Conservation (phyloP, 64 coral and sea anemone genomes). For the Catalaphyllia jardinei region DNA sequence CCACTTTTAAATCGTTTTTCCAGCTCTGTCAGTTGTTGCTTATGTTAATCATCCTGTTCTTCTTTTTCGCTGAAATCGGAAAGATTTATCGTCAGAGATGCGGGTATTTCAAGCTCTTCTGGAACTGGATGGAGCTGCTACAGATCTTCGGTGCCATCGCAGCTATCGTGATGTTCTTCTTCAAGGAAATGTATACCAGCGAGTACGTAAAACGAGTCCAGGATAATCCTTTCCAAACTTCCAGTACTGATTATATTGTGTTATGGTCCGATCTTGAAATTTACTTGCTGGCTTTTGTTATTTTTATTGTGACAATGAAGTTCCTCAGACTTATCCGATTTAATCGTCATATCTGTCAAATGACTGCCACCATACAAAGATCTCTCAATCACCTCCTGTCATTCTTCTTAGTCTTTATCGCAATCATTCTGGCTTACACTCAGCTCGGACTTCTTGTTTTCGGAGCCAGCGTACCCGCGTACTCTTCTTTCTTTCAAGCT, state of each 20-base stretch:
- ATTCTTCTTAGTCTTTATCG: conserved; percentile 57
- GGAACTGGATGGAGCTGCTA: conserved; percentile 70
- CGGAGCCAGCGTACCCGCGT: conserved; percentile 47
- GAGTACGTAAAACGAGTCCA: conserved; percentile 49
- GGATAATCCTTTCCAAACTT: conserved; percentile 68
- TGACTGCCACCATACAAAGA: conserved; percentile 54
- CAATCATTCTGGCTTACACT: conserved; percentile 55
- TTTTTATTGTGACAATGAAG: conserved; percentile 67
- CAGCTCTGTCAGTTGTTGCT: conserved; percentile 67
- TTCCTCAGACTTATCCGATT: conserved; percentile 69
- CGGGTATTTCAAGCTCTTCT: conserved; percentile 48
- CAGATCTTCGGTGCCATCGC: conserved; percentile 53
- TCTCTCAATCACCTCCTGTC: conserved; percentile 33
- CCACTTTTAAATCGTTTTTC: conserved; percentile 45
- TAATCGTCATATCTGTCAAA: conserved; percentile 69
- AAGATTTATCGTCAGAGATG: conserved; percentile 61
- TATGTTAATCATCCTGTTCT: conserved; percentile 70
- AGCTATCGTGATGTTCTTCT: conserved; percentile 75
- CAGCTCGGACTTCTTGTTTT: conserved; percentile 68
- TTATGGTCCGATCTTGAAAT: conserved; percentile 74
- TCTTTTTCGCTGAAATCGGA: conserved; percentile 64
- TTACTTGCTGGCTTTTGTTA: conserved; percentile 67
- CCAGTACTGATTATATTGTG: conserved; percentile 69
- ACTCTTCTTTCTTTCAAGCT: conserved; percentile 70
- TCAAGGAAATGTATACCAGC: conserved; percentile 78